Evolutionary conservation across 2,888 invertebrate species (phyloP).

Genomic region (Ectobius pallidus): DNA sequence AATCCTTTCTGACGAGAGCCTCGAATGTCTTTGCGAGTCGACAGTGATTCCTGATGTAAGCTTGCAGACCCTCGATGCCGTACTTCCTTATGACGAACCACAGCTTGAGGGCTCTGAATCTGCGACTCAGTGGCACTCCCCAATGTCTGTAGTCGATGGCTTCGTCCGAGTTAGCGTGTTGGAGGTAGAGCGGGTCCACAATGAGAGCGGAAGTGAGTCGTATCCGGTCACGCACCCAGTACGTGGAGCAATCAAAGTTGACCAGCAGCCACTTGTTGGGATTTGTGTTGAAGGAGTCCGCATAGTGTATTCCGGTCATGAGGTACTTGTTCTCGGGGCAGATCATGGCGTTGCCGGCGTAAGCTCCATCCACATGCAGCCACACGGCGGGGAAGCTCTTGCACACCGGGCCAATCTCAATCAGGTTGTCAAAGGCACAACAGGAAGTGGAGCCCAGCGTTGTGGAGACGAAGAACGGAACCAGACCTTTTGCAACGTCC

Average conservation of each 20-base stretch:
- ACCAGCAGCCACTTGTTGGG: slow-evolving; percentile 88
- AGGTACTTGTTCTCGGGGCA: slow-evolving; percentile 78
- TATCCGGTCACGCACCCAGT: slow-evolving; percentile 80
- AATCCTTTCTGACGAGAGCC: slow-evolving; percentile 67
- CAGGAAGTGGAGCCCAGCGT: slow-evolving; percentile 85
- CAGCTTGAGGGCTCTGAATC: slow-evolving; percentile 84
- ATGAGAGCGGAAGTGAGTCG: slow-evolving; percentile 81
- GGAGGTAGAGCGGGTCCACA: slow-evolving; percentile 85
- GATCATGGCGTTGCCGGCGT: slow-evolving; percentile 85
- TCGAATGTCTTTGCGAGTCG: slow-evolving; percentile 78
- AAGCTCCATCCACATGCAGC: slow-evolving; percentile 89
- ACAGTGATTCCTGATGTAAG: slow-evolving; percentile 83
- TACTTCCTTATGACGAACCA: slow-evolving; percentile 88
- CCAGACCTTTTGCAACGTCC: slow-evolving; percentile 74
- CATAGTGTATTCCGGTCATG: slow-evolving; percentile 72
- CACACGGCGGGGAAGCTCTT: slow-evolving; percentile 70
- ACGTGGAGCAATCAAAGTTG: slow-evolving; percentile 83
- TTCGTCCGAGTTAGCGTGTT: slow-evolving; percentile 77
- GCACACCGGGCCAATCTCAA: slow-evolving; percentile 76
- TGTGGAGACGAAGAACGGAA: slow-evolving; percentile 83
- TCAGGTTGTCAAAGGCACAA: slow-evolving; percentile 82
- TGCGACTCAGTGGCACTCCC: slow-evolving; percentile 83
- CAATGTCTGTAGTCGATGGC: slow-evolving; percentile 80
- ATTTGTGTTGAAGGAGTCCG: slow-evolving; percentile 86
- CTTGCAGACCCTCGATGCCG: slow-evolving; percentile 80